These are phyloP conservation scores for Gryllus bimaculatus DNA, from an alignment of 1,140 invertebrate genomes.

Conservation along the genomic window DNA sequence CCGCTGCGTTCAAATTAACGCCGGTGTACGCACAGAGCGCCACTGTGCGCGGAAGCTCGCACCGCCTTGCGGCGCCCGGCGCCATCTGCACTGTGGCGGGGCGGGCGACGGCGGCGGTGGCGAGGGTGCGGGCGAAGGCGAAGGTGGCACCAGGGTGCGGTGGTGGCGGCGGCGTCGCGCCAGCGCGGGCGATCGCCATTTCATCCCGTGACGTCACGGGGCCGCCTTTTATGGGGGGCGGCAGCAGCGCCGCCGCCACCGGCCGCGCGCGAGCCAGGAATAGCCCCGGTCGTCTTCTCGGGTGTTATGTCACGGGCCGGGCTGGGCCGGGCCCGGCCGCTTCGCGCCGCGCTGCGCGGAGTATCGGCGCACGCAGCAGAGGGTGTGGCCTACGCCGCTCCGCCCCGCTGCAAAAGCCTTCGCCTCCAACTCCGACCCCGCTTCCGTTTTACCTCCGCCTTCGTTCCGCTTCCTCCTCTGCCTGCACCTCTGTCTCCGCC, in stretches of 20 bases:
- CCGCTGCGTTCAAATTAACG: no score
- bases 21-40: no score
- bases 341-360: no score
- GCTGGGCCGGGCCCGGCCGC: no score
- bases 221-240: slow-evolving; percentile 1
- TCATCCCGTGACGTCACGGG: background rate
- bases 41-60: no score
- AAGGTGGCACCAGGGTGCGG: background rate
- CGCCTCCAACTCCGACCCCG: background rate
- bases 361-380: background rate
- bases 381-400: background rate
- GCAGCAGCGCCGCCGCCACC: background rate
- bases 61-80: no score
- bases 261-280: background rate
- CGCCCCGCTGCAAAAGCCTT: background rate
- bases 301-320: background rate
- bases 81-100: no score
- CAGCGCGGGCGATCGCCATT: background rate
- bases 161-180: background rate
- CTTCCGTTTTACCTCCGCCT: background rate
- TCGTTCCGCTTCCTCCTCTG: background rate
- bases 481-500: background rate
- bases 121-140: no score
- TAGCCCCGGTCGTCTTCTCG: background rate
- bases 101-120: no score